Conservation (phyloP, 1,140 invertebrate genomes). For the Archivesica marissinica region DNA sequence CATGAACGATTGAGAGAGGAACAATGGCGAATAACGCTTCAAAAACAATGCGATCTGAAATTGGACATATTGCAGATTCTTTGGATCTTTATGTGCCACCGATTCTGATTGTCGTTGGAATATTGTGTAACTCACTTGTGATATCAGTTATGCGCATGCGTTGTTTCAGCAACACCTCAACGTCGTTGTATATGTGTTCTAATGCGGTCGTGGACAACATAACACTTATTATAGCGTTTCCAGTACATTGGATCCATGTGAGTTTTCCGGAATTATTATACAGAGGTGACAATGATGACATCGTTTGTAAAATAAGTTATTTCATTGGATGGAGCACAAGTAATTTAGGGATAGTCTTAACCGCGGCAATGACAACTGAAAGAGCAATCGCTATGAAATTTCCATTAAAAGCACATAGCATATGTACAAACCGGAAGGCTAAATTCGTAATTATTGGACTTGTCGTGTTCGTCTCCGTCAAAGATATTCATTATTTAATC, state of each 20-base stretch:
- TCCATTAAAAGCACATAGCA: slow-evolving; percentile 67
- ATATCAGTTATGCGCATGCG: slow-evolving; percentile 74
- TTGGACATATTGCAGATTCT: slow-evolving; percentile 34
- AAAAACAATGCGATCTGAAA: no score
- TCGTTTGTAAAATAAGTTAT: slow-evolving; percentile 75
- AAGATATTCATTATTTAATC: slow-evolving; percentile 71
- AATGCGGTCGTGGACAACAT: slow-evolving; percentile 71
- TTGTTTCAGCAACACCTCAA: slow-evolving; percentile 74
- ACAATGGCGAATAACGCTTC: no score
- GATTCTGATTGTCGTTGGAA: slow-evolving; percentile 68
- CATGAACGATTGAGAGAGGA: no score
- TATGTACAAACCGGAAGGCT: slow-evolving; percentile 71
- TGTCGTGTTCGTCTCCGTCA: slow-evolving; percentile 58
- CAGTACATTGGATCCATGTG: slow-evolving; percentile 75
- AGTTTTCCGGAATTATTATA: slow-evolving; percentile 74
- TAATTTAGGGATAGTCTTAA: slow-evolving; percentile 76
- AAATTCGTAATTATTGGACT: slow-evolving; percentile 63
- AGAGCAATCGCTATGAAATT: slow-evolving; percentile 74
- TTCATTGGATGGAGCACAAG: slow-evolving; percentile 77
- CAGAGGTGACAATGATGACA: slow-evolving; percentile 62
- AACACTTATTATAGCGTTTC: slow-evolving; percentile 71
- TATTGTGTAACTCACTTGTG: slow-evolving; percentile 73
- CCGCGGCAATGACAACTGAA: slow-evolving; percentile 77
- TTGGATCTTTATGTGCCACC: slow-evolving; percentile 75
- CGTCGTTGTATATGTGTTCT: slow-evolving; percentile 75